These are phyloP conservation scores for Homarus gammarus DNA, from an alignment of 2,888 invertebrate genomes.

Conservation along the genomic window DNA sequence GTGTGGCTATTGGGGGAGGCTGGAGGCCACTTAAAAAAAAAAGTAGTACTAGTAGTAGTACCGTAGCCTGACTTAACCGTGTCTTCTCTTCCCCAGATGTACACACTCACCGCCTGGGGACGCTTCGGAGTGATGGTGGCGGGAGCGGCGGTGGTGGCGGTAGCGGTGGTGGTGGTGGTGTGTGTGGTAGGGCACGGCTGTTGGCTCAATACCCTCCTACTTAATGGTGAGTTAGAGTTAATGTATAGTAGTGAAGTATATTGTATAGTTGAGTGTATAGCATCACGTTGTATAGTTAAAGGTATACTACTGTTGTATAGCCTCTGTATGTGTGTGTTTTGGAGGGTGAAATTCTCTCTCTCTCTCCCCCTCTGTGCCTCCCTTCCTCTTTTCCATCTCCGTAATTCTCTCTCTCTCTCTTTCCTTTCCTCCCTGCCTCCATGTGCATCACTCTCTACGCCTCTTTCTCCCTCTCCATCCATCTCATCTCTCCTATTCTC, in stretches of 20 bases:
- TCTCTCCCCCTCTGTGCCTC: no score
- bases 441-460: slow-evolving; percentile 9
- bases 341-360: no score
- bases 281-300: no score
- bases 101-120: slow-evolving; percentile 79
- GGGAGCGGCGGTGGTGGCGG: slow-evolving; percentile 78
- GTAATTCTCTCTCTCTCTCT: no score
- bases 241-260: neutral
- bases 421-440: slow-evolving; percentile 4
- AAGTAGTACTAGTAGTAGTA: no score
- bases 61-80: no score
- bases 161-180: slow-evolving; percentile 78
- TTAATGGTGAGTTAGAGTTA: slow-evolving; percentile 69
- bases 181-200: slow-evolving; percentile 80
- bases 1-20: no score
- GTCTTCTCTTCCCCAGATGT: slow-evolving; percentile 1
- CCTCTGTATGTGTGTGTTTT: slow-evolving; percentile 27
- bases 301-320: no score
- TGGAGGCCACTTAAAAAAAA: no score
- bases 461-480: neutral
- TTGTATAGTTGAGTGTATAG: neutral
- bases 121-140: slow-evolving; percentile 78
- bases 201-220: slow-evolving; percentile 79
- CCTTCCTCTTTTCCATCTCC: no score
- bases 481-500: neutral